Percentiles rank a stretch among this genome's conserved stretches.
Conservation (phyloP, 2,888 invertebrate genomes). For the Nematopogon swammerdamellus region DNA sequence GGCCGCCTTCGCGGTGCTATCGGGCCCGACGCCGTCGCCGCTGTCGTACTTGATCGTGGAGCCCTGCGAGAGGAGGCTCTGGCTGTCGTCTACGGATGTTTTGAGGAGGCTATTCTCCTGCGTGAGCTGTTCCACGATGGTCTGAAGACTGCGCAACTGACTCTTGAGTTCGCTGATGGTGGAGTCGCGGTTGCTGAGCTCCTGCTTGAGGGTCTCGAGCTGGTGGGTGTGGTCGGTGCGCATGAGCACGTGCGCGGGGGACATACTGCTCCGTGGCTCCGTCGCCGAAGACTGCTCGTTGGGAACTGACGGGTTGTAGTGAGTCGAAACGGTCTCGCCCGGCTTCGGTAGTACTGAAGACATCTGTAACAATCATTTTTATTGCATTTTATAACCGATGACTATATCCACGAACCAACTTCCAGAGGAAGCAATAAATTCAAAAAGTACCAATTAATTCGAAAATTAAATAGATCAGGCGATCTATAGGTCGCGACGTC, state of each 20-base stretch:
- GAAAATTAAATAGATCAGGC: too few species aligned
- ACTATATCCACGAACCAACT: too few species aligned
- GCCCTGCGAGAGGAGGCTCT: constrained; percentile 35
- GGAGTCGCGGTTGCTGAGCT: constrained; percentile 61
- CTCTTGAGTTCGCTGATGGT: constrained; percentile 63
- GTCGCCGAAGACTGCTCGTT: constrained; percentile 22
- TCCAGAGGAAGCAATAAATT: too few species aligned
- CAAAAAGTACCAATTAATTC: too few species aligned
- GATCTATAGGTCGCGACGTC: too few species aligned
- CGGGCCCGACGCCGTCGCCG: constrained; percentile 20
- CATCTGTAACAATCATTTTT: constrained; percentile 7
- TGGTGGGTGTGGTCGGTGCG: constrained; percentile 21
- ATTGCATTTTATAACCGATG: too few species aligned
- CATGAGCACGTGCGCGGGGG: constrained; percentile 17
- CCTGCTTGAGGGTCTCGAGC: constrained; percentile 40
- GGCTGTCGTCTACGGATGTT: constrained; percentile 48
- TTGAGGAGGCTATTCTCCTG: constrained; percentile 78
- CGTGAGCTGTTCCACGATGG: constrained; percentile 71
- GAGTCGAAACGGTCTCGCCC: constrained; percentile 36
- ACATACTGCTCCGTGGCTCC: constrained; percentile 19
- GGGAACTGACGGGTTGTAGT: constrained; percentile 38
- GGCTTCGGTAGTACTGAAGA: constrained; percentile 24
- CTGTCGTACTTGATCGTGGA: constrained; percentile 30
- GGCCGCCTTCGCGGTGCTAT: constrained; percentile 19
- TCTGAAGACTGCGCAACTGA: constrained; percentile 60